Conservation (phyloP, 2,797 vertebrate genomes). For the Phrynocephalus vlangalii region DNA sequence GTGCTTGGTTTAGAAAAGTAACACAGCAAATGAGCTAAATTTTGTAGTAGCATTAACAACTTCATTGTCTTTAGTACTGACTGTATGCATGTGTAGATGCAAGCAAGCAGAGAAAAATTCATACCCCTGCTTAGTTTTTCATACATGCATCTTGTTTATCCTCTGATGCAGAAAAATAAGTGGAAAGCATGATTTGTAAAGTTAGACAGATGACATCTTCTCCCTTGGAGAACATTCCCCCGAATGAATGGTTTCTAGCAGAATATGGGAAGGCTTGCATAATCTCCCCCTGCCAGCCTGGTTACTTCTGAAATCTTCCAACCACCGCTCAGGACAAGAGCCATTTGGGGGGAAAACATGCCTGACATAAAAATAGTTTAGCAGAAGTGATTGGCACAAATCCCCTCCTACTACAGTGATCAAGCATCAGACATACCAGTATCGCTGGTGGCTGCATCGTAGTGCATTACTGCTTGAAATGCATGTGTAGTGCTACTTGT, state of each 20-base stretch:
- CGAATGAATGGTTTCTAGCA: neutral
- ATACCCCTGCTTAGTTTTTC: neutral
- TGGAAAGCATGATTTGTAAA: neutral
- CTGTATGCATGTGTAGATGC: neutral
- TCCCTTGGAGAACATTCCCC: neutral
- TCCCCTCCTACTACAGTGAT: neutral
- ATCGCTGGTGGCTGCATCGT: neutral
- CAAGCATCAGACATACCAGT: neutral
- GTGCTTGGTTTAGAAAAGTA: neutral
- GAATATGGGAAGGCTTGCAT: neutral
- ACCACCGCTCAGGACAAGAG: too few species aligned
- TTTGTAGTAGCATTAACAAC: neutral
- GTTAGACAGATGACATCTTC: neutral
- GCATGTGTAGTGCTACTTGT: too few species aligned
- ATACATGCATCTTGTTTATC: too few species aligned
- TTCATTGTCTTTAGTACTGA: too few species aligned
- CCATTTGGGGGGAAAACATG: neutral
- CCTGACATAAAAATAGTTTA: neutral
- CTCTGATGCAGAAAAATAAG: neutral
- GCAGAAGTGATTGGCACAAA: neutral
- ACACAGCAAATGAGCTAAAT: neutral
- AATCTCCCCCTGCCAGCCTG: neutral
- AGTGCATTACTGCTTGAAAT: neutral
- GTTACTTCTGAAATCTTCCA: neutral
- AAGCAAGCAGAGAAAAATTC: too few species aligned